Evolutionary conservation across 1,140 invertebrate species (phyloP).

Genomic region (Spodoptera frugiperda): DNA sequence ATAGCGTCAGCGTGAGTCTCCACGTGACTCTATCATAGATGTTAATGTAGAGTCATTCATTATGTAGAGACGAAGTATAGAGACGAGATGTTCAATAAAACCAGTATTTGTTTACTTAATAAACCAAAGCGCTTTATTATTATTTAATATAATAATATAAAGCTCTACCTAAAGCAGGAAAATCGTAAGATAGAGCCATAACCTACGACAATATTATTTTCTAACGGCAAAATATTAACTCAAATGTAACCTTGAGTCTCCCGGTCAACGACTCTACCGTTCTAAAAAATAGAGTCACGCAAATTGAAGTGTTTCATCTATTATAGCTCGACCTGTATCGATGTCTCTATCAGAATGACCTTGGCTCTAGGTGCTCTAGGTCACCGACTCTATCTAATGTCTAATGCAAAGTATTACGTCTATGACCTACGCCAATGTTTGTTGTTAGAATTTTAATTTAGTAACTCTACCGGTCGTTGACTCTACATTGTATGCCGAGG

Average conservation of each 20-base stretch:
- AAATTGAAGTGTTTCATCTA: background rate
- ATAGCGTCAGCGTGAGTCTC: background rate
- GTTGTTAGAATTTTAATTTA: slow-evolving; percentile 19
- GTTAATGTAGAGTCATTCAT: background rate
- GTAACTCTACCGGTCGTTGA: slow-evolving; percentile 25
- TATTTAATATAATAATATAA: background rate
- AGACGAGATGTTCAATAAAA: background rate
- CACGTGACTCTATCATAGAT: slow-evolving; percentile 12
- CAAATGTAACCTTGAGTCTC: slow-evolving; percentile 24
- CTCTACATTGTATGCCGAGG: background rate
- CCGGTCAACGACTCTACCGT: background rate
- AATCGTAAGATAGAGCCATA: background rate
- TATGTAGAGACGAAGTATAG: background rate
- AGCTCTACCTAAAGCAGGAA: background rate
- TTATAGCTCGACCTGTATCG: slow-evolving; percentile 30
- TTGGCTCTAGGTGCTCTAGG: background rate
- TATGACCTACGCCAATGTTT: slow-evolving; percentile 31
- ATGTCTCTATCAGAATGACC: slow-evolving; percentile 37
- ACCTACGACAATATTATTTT: slow-evolving; percentile 26
- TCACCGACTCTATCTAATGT: slow-evolving; percentile 28
- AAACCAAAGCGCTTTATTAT: too few species aligned
- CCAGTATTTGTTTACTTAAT: too few species aligned
- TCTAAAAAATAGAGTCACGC: slow-evolving; percentile 21
- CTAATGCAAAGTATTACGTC: slow-evolving; percentile 3
- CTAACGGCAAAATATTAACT: slow-evolving; percentile 24